phyloP scores from a whole-genome alignment of 2,888 invertebrate species.

The Aspidapion aeneum region DNA sequence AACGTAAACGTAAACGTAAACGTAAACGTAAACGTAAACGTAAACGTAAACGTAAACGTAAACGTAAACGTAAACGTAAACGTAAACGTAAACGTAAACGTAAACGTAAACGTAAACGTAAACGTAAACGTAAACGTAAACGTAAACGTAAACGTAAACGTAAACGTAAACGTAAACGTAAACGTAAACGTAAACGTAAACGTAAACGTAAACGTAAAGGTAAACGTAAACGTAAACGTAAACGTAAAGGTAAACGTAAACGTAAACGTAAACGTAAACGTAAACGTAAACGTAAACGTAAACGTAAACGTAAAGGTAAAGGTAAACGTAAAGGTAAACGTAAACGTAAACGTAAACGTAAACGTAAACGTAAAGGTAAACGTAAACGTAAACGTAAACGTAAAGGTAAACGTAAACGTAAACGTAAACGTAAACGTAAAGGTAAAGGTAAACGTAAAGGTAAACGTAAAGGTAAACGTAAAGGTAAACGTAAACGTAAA shows the following conservation, averaged over 20 bases:
- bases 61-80: background rate
- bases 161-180: background rate
- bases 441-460: background rate
- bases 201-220: background rate
- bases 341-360: background rate
- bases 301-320: background rate
- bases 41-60: background rate
- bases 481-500: background rate
- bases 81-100: background rate
- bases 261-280: background rate
- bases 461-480: background rate
- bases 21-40: background rate
- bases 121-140: background rate
- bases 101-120: background rate
- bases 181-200: background rate
- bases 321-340: background rate
- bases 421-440: background rate
- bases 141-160: background rate
- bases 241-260: background rate
- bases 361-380: background rate
- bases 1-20: background rate
- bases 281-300: background rate
- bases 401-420: background rate
- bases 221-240: background rate
- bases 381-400: background rate